Conservation (phyloP, 2,797 vertebrate genomes). For the Anisognathus igniventris region DNA sequence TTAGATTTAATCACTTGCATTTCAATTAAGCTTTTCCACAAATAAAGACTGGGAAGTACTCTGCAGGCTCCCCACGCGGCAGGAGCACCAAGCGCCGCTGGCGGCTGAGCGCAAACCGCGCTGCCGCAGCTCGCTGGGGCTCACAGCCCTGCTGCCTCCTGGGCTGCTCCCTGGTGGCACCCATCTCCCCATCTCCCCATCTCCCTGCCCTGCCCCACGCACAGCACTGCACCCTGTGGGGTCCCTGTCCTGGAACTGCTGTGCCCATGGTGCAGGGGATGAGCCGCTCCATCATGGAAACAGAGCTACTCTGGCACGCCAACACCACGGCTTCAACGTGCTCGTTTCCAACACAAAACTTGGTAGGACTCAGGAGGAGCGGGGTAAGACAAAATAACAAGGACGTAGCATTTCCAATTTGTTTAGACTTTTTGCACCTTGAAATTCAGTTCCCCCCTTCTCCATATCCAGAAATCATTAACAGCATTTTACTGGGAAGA, state of each 20-base stretch:
- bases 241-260: not conserved
- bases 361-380: not conserved
- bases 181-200: not conserved
- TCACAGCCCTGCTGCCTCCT: not conserved
- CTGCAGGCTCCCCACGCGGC: not conserved
- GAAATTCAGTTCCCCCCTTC: not conserved
- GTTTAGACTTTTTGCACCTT: not conserved
- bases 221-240: not conserved
- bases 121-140: not conserved
- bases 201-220: accelerated
- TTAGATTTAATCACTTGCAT: slow-evolving; percentile 68
- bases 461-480: not conserved
- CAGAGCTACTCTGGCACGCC: not conserved
- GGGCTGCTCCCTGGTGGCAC: not conserved
- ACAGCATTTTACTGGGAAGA: not conserved
- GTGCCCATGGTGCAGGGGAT: not conserved
- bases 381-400: not conserved
- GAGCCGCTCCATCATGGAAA: not conserved
- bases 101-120: not conserved
- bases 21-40: slow-evolving; percentile 68
- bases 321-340: accelerated
- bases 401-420: not conserved
- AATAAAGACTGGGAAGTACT: slow-evolving; percentile 42
- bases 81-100: not conserved
- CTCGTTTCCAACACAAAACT: not conserved